Evolutionary conservation across 2,797 vertebrate species (phyloP), one percentile per base, ranked within the genome.

Genomic region (Semaprochilodus insignis): DNA sequence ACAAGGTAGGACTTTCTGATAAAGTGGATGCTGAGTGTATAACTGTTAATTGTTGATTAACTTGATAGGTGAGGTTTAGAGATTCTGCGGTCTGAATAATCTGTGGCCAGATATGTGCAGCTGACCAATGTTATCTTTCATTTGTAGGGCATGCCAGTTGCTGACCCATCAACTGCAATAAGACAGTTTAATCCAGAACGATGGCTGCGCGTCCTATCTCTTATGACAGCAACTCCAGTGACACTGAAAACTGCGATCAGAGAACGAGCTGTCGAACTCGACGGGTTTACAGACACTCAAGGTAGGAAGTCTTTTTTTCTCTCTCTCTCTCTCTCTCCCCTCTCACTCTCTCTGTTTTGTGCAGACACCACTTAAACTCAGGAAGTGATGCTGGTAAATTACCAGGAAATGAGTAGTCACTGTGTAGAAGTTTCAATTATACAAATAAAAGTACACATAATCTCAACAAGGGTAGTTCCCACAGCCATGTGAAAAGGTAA

Each of bases 171-270:
- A 23, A 7, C 69, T 15, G 54, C 14, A 54, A 8, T 23, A 63
- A 80, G 23, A 14, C 4, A 2, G 48, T 77, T 63, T 70, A 55
- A 72, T 77, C 52, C 80, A 44, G 54, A 21, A 62, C 13, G 25
- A 97, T 97, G 96, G 96, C 96, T 94, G 95, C 94, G 94, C 94
- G 93, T 89, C 95, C 94, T 91, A 92, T 95, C 91, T 95, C 95
- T 91, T 96, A 96, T 95, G 96, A 97, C 92, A 95, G 95, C 95
- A 96, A 96, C 93, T 96, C 95, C 92, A 97, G 96, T 79, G 95
- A 97, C 90, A 95, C 95, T 86, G 96, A 97, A 93, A 96, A 95
- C 90, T 96, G 95, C 91, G 96, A 96, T 93, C 93, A 94, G 90
- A 96, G 95, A 93, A 94, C 96, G 87, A 93, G 93, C 91, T 95